Conservation (phyloP, 2,113 vertebrate genomes). For the Bujurquina vittata region DNA sequence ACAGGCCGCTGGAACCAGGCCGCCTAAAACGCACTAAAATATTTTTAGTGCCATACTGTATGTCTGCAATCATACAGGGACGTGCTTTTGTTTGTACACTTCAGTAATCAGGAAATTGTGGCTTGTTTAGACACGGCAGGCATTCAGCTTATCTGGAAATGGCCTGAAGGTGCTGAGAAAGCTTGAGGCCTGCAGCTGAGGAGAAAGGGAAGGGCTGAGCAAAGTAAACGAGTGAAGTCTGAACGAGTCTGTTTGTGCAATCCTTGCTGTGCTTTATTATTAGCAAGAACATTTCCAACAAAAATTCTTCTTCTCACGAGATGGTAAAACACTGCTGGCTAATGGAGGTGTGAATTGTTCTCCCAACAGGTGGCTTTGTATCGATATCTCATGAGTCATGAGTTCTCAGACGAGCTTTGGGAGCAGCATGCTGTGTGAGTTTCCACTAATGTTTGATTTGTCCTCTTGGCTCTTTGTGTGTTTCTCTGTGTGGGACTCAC, state of each 20-base stretch:
- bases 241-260: not conserved
- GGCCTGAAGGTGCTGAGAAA: not conserved
- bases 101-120: not conserved
- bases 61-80: not conserved
- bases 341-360: not conserved
- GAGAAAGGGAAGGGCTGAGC: not conserved
- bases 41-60: not conserved
- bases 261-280: not conserved
- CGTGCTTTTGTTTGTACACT: not conserved
- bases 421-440: conserved; percentile 78
- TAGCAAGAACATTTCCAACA: not conserved
- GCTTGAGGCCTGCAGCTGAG: not conserved
- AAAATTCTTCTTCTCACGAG: not conserved
- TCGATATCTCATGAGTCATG: conserved; percentile 58
- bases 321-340: not conserved
- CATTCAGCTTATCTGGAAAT: not conserved
- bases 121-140: conserved; percentile 39
- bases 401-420: conserved; percentile 57
- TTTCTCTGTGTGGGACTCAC: not conserved
- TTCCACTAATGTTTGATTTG: not conserved
- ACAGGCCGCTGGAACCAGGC: not conserved
- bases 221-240: not conserved
- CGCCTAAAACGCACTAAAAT: not conserved
- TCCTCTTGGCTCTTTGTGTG: not conserved
- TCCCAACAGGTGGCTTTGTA: not conserved